These are phyloP conservation scores for Gila orcuttii DNA, from an alignment of 2,113 vertebrate species.

Conservation along the genomic window DNA sequence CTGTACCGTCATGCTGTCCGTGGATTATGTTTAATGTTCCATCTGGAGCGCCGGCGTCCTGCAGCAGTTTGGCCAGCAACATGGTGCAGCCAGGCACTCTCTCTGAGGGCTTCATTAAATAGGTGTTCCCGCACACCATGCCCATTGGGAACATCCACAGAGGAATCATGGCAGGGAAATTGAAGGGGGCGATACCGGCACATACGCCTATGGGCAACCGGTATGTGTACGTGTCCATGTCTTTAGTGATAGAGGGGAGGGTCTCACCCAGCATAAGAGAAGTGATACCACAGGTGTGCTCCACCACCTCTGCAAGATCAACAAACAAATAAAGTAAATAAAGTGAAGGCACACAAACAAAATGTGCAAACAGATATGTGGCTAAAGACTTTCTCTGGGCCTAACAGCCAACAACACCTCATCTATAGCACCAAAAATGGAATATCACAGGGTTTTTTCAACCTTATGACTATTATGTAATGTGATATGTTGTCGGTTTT, in stretches of 20 bases:
- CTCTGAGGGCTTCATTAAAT: slow-evolving; percentile 94
- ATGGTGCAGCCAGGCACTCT: slow-evolving; percentile 91
- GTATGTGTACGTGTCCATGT: slow-evolving; percentile 96
- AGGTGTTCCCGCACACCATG: slow-evolving; percentile 96
- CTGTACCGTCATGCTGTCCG: slow-evolving; percentile 88
- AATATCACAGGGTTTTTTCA: background rate
- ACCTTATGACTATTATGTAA: background rate
- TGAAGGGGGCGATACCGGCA: slow-evolving; percentile 94
- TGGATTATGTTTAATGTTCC: slow-evolving; percentile 94
- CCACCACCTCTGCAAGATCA: slow-evolving; percentile 88
- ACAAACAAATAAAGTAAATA: background rate
- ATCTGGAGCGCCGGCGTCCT: slow-evolving; percentile 92
- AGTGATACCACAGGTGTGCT: slow-evolving; percentile 94
- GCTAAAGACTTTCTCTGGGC: background rate
- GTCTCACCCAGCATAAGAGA: slow-evolving; percentile 96
- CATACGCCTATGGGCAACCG: slow-evolving; percentile 93
- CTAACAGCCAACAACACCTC: background rate
- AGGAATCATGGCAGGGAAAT: slow-evolving; percentile 98
- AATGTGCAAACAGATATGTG: background rate
- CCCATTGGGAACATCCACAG: slow-evolving; percentile 99
- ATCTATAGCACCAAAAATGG: background rate
- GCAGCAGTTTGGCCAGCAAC: slow-evolving; percentile 90
- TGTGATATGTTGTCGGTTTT: background rate
- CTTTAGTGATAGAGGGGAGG: slow-evolving; percentile 93
- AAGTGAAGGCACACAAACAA: background rate